Evolutionary conservation across 1,140 invertebrate genomes (phyloP).

Genomic region (Microvelia longipes): DNA sequence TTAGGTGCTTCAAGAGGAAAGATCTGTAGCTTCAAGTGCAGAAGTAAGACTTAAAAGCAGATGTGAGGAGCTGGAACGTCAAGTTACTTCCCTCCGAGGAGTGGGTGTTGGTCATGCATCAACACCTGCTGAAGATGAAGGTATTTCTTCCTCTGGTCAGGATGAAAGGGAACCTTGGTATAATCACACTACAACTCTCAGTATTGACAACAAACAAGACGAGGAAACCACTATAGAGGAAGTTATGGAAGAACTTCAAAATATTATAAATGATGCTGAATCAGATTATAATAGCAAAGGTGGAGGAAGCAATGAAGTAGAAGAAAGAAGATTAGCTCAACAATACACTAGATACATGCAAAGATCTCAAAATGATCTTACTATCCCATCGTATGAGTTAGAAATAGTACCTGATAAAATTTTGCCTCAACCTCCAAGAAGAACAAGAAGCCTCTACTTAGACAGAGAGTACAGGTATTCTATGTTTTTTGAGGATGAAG

Average conservation of each 20-base stretch:
- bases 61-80: conserved; percentile 47
- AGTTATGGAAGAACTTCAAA: conserved; percentile 67
- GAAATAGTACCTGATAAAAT: conserved; percentile 45
- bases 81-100: conserved; percentile 31
- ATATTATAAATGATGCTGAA: conserved; percentile 70
- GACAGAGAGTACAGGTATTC: conserved; percentile 29
- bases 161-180: conserved; percentile 35
- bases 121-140: conserved; percentile 69
- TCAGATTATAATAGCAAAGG: conserved; percentile 39
- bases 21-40: conserved; percentile 52
- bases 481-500: conserved; percentile 44
- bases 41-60: conserved; percentile 61
- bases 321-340: conserved; percentile 13
- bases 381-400: conserved; percentile 28
- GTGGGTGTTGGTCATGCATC: conserved; percentile 37
- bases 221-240: conserved; percentile 71
- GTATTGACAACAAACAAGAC: conserved; percentile 22
- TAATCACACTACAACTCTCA: background rate
- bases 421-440: conserved; percentile 42
- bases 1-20: conserved; percentile 62
- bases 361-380: conserved; percentile 7
- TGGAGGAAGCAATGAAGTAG: conserved; percentile 7
- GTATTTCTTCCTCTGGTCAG: conserved; percentile 63
- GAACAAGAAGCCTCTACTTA: conserved; percentile 36
- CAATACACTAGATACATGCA: conserved; percentile 16